A percentile compares a stretch with the other conserved stretches of the same genome.
phyloP scores from a whole-genome alignment of 2,113 vertebrate genomes.

The Oostethus manadensis region DNA sequence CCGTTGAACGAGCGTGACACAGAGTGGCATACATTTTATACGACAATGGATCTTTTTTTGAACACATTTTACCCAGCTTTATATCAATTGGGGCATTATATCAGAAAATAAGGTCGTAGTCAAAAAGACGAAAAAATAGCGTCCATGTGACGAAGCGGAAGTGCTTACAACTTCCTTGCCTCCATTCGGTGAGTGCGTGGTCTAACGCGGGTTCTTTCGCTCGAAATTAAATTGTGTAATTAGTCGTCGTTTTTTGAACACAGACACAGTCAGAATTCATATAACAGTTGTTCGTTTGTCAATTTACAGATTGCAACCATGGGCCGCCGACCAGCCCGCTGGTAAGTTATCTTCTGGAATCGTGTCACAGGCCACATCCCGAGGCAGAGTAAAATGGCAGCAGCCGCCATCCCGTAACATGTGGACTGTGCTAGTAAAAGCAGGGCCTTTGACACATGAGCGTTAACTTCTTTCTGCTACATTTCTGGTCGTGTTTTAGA shows the following conservation, averaged over 20 bases:
- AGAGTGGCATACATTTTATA: too few species aligned
- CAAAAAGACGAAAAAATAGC: neutral
- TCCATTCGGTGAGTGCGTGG: constrained; percentile 78
- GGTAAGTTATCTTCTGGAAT: constrained; percentile 56
- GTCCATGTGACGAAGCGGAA: constrained; percentile 64
- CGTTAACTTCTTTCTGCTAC: accelerated
- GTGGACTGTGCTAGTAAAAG: constrained; percentile 28
- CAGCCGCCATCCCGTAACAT: constrained; percentile 47
- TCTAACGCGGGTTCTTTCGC: constrained; percentile 8
- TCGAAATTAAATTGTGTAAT: constrained; percentile 11
- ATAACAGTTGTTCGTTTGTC: constrained; percentile 20
- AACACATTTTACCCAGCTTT: too few species aligned
- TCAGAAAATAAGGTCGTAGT: neutral
- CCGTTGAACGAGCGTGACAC: too few species aligned
- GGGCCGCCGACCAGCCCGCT: constrained; percentile 79
- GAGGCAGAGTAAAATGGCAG: constrained; percentile 64
- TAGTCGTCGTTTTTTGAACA: neutral
- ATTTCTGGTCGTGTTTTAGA: too few species aligned
- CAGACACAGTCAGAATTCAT: accelerated
- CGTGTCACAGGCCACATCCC: neutral
- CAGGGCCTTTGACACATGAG: accelerated
- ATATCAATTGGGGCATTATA: neutral
- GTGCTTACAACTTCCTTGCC: constrained; percentile 64
- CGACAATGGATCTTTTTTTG: too few species aligned
- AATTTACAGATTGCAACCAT: constrained; percentile 67